Conservation (phyloP, 2,888 invertebrate species). For the Zhuqinia jingwanae region DNA sequence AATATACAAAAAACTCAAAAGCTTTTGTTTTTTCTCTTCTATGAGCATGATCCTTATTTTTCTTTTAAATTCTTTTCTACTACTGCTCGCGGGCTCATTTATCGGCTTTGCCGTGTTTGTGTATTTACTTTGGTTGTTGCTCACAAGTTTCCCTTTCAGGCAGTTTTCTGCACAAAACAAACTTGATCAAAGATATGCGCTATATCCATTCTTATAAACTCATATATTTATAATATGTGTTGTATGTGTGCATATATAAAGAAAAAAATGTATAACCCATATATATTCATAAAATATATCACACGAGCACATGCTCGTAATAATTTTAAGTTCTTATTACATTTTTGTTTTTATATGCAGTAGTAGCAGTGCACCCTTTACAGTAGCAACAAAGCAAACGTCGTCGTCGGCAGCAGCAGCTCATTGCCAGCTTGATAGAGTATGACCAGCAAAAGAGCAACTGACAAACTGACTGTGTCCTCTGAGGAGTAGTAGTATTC, state of each 20-base stretch:
- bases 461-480: constrained; percentile 6
- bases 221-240: no score
- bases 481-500: constrained; percentile 30
- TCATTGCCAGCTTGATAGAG: not conserved
- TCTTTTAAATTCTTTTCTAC: not conserved
- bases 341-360: not conserved
- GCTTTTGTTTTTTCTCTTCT: not conserved
- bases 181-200: constrained; percentile 59
- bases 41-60: no score
- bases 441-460: not conserved
- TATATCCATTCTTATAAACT: constrained; percentile 53
- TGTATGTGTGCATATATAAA: not conserved
- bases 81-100: constrained; percentile 41
- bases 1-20: not conserved
- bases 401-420: constrained; percentile 13
- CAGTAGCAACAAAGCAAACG: constrained; percentile 7
- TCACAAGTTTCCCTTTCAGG: constrained; percentile 39
- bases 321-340: not conserved
- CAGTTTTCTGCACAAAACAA: constrained; percentile 63
- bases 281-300: constrained; percentile 60
- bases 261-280: constrained; percentile 61
- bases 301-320: constrained; percentile 23
- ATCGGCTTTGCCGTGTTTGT: constrained; percentile 7
- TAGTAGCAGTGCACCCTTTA: constrained; percentile 7
- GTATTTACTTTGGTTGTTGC: not conserved